Conservation (phyloP, 2,113 vertebrate species). For the Hemichromis elongatus region DNA sequence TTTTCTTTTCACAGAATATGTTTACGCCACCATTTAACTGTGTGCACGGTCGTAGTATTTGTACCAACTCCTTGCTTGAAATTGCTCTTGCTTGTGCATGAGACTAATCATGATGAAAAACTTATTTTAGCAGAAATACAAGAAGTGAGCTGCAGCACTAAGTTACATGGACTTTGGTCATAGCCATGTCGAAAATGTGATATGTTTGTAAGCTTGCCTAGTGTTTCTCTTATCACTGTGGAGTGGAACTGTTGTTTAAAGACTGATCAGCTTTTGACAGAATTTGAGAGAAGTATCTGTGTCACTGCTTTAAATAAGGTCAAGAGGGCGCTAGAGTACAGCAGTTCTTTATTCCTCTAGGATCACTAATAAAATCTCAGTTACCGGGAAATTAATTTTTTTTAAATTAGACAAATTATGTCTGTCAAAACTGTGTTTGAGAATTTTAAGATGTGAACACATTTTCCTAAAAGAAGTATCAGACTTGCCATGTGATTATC, state of each 20-base stretch:
- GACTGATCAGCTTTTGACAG: slow-evolving; percentile 1
- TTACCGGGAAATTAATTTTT: neutral
- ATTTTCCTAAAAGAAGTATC: neutral
- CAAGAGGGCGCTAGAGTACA: neutral
- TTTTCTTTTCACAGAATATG: slow-evolving; percentile 25
- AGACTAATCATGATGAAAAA: slow-evolving; percentile 36
- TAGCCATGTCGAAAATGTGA: neutral
- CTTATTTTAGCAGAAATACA: slow-evolving; percentile 28
- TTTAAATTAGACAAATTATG: neutral
- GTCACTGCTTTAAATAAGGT: slow-evolving; percentile 8
- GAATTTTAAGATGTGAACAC: neutral
- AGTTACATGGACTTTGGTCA: neutral
- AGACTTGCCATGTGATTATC: neutral
- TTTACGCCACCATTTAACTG: slow-evolving; percentile 44
- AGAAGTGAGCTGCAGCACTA: neutral
- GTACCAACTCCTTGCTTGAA: slow-evolving; percentile 7
- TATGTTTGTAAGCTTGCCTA: neutral
- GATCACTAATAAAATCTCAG: neutral
- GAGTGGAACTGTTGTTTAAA: slow-evolving; percentile 9
- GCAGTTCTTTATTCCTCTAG: neutral
- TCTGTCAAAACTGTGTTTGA: neutral
- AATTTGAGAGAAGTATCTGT: neutral
- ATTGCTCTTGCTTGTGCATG: slow-evolving; percentile 14
- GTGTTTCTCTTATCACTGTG: neutral
- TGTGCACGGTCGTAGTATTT: slow-evolving; percentile 13